Base-by-base conservation (phyloP, 2,797 vertebrate species). In the Oryzias sinensis region DNA sequence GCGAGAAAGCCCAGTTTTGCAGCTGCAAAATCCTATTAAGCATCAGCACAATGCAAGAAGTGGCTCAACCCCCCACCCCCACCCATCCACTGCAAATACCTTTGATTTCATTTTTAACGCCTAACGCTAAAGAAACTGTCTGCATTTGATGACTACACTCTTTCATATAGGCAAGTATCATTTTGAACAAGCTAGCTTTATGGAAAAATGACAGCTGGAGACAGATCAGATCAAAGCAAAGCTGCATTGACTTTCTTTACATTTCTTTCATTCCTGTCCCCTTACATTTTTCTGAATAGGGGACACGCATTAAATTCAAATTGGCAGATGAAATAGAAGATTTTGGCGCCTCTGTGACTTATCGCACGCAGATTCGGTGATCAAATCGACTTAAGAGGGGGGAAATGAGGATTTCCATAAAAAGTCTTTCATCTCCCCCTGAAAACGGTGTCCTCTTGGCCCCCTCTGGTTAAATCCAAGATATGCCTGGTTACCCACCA, bases 1-100 rank as follows among this genome's bases (percentile, higher is more conserved):
- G 62, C 47, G 69, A 84, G 79, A 75, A 22, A 86, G 82, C 79
- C 66, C 77, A 79, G 80, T 82, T 88, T 84, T 87, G 88, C 49
- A 73, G 82, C 70, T 82, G 76, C 82, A 78, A 87, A 91, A 91
- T 91, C 87, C 84, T 81, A 79, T 90, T 90, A 89, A 45, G 82
- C 68, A 69, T 59, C 56, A 37, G 68, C 76, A 74, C 80, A 87
- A 81, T 88, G 72, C 74, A 55, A 64, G 71, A 76, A 72, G 69
- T 74, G 69, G 75, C 75, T 87, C 83, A 77, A 79, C 80, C 85
- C 84, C 80, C 33, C 33, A 1, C 20, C 20, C 20, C 20, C 20
- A 1, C 2, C 20, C 20, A 9, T 37, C 9, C 76, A 71, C 80
- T 81, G 83, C 22, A 74, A 71, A 63, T 85, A 74, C 79, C 72